Percentiles rank a stretch among this genome's conserved stretches.
Conservation (phyloP, 2,113 vertebrate genomes). For the Nesoenas mayeri region DNA sequence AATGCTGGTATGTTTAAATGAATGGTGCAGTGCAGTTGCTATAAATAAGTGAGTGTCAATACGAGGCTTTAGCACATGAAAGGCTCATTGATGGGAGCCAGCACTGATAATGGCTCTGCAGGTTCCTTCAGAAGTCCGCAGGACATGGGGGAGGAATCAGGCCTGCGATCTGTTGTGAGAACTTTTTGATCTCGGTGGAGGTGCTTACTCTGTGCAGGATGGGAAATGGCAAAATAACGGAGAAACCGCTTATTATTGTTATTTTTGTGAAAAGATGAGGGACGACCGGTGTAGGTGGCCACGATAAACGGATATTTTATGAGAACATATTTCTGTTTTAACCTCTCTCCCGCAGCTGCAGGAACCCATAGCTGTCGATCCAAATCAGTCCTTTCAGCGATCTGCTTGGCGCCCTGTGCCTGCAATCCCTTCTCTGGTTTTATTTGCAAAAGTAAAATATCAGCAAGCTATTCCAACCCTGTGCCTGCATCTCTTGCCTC, state of each 20-base stretch:
- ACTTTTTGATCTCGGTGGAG: conserved; percentile 16
- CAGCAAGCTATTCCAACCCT: not conserved
- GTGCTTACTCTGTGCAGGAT: not conserved
- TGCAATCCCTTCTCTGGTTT: not conserved
- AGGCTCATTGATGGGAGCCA: conserved; percentile 57
- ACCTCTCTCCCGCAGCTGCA: not conserved
- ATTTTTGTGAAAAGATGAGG: not conserved
- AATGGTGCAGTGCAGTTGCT: conserved; percentile 59
- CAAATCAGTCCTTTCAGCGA: not conserved
- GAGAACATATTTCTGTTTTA: not conserved
- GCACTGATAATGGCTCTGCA: conserved; percentile 63
- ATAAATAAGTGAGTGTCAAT: conserved; percentile 70
- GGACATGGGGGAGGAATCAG: conserved; percentile 23
- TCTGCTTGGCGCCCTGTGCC: not conserved
- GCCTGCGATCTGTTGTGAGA: not conserved
- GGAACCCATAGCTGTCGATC: not conserved
- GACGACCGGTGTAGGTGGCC: not conserved
- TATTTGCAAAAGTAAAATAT: not conserved
- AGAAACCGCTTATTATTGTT: conserved; percentile 24
- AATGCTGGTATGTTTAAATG: conserved; percentile 63
- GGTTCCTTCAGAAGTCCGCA: conserved; percentile 55
- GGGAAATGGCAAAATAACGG: conserved; percentile 5
- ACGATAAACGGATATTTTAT: conserved; percentile 4
- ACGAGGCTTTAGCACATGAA: conserved; percentile 62
- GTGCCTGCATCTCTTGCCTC: accelerated